A percentile compares a stretch with the other conserved stretches of the same genome.
Evolutionary conservation across 2,797 vertebrate genomes (phyloP).

Genomic region (Crypturellus tataupa): DNA sequence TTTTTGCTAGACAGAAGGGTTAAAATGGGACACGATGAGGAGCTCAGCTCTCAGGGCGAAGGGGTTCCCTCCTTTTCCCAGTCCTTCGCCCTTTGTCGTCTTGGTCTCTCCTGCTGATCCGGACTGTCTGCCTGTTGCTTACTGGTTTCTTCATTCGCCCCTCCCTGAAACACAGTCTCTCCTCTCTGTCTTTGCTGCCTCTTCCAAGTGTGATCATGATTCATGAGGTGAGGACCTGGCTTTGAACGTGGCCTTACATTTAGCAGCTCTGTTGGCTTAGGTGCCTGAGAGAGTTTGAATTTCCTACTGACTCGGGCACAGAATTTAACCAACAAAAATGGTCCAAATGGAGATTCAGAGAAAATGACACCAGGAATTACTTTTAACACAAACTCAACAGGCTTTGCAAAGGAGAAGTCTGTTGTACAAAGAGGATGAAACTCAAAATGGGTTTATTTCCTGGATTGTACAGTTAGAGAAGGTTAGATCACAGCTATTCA

Average conservation of each 20-base stretch:
- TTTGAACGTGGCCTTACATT: slow-evolving; percentile 50
- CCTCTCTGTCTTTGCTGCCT: not conserved
- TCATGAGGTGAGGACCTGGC: slow-evolving; percentile 13
- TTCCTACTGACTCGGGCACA: not conserved
- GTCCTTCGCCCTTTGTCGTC: not conserved
- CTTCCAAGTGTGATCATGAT: slow-evolving; percentile 12
- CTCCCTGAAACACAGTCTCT: not conserved
- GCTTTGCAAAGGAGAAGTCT: not conserved
- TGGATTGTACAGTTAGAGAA: not conserved
- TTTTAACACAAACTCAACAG: not conserved
- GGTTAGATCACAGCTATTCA: not conserved
- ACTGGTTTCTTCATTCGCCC: not conserved
- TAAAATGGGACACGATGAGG: slow-evolving; percentile 20
- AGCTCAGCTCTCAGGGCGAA: not conserved
- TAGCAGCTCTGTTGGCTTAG: slow-evolving; percentile 33
- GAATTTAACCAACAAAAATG: not conserved
- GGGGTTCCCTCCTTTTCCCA: not conserved
- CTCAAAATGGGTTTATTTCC: slow-evolving; percentile 29
- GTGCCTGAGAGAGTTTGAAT: not conserved
- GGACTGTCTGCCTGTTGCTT: not conserved
- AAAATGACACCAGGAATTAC: not conserved
- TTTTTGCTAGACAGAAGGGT: not conserved
- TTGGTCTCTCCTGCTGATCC: not conserved
- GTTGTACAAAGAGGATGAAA: not conserved
- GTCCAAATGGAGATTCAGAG: not conserved